Percentiles rank a stretch among this genome's conserved stretches.
Evolutionary conservation across 2,113 vertebrate species (phyloP).

Genomic region (Danionella cerebrum): DNA sequence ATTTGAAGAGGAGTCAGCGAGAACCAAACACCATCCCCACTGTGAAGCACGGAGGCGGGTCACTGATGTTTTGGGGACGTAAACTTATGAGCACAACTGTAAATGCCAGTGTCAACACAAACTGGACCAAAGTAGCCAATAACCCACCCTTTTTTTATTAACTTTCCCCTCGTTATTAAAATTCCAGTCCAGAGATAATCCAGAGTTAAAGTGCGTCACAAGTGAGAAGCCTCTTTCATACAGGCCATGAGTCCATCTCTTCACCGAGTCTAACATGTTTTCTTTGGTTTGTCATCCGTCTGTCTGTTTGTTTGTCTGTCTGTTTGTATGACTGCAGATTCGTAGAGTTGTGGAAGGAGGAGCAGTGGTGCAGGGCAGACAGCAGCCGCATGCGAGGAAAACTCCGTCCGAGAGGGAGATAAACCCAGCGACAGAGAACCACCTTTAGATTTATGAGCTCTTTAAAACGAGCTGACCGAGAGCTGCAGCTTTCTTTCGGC

Average conservation of each 20-base stretch:
- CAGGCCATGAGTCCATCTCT: neutral
- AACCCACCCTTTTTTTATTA: too few relatives aligned
- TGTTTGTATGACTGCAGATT: slow-evolving; percentile 74
- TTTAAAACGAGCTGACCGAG: too few relatives aligned
- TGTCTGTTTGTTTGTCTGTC: slow-evolving; percentile 51
- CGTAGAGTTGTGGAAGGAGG: slow-evolving; percentile 79
- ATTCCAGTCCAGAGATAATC: neutral
- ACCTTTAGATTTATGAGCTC: too few relatives aligned
- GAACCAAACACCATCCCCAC: too few relatives aligned
- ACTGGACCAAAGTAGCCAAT: too few relatives aligned
- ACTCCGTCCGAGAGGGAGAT: slow-evolving; percentile 37
- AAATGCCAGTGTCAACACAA: too few relatives aligned
- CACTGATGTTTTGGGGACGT: too few relatives aligned
- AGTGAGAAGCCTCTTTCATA: neutral
- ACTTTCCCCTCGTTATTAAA: too few relatives aligned
- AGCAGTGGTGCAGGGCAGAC: slow-evolving; percentile 60
- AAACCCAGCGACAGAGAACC: slow-evolving; percentile 27
- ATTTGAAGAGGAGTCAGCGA: too few relatives aligned
- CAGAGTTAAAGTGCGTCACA: neutral
- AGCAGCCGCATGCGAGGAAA: slow-evolving; percentile 66
- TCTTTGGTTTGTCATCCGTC: slow-evolving; percentile 41
- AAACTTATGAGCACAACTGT: too few relatives aligned
- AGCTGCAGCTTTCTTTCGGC: too few relatives aligned
- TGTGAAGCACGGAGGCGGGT: too few relatives aligned
- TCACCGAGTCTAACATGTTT: slow-evolving; percentile 26